Percentiles rank a stretch among this genome's conserved stretches.
phyloP scores from a whole-genome alignment of 2,888 invertebrate species.

The Zonitis immaculata region DNA sequence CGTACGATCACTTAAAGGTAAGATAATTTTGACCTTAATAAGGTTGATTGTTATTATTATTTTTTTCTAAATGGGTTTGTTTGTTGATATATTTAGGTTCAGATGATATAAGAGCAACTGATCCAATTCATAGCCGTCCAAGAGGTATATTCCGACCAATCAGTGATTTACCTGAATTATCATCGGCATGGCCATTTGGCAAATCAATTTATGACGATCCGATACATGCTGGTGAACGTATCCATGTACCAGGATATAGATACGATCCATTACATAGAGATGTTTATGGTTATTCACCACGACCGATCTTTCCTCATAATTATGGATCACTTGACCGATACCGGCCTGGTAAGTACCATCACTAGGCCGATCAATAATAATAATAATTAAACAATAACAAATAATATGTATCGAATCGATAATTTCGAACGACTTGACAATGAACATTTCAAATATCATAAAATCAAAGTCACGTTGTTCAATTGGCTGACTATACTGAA shows the following conservation, averaged over 20 bases:
- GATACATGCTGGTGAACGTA: conserved; percentile 73
- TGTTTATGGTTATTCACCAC: conserved; percentile 84
- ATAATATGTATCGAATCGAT: no score
- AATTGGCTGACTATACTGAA: no score
- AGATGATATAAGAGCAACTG: conserved; percentile 87
- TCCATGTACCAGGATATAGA: conserved; percentile 83
- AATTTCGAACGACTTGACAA: no score
- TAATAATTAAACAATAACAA: not conserved
- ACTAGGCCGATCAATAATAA: conserved; percentile 25
- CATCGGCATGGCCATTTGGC: conserved; percentile 67
- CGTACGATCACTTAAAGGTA: conserved; percentile 89
- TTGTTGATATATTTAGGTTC: conserved; percentile 61
- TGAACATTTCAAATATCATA: no score
- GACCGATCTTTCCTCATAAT: conserved; percentile 82
- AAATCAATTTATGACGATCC: conserved; percentile 89
- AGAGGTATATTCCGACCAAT: conserved; percentile 59
- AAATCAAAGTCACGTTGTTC: no score
- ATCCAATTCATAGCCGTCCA: conserved; percentile 60
- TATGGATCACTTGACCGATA: conserved; percentile 70
- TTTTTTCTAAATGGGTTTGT: no score
- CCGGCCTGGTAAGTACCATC: conserved; percentile 74
- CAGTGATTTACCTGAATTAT: conserved; percentile 72
- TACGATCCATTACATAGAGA: conserved; percentile 88
- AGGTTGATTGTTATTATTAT: not conserved
- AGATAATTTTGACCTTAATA: conserved; percentile 21